Evolutionary conservation across 2,888 invertebrate genomes (phyloP).

Genomic region (Hyles lineata): DNA sequence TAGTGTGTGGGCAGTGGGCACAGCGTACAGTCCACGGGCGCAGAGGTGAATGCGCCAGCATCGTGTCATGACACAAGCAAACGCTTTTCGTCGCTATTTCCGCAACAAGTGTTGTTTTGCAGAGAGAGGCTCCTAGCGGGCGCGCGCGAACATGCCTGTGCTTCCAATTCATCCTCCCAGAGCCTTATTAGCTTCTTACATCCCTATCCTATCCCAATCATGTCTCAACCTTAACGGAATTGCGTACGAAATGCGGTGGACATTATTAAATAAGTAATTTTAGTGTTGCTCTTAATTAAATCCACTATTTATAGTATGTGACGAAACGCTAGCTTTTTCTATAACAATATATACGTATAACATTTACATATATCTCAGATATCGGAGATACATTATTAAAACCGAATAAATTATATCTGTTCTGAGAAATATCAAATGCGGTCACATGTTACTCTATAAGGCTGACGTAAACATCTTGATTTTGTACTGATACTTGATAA

Average conservation of each 20-base stretch:
- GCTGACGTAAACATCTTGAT: neutral
- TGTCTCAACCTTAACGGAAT: neutral
- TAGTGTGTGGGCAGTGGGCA: too few relatives aligned
- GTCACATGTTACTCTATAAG: neutral
- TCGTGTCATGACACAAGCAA: conserved; percentile 55
- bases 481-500: neutral
- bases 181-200: neutral
- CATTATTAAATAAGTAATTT: neutral
- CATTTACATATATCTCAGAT: too few relatives aligned
- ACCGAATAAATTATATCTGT: neutral
- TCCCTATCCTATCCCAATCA: neutral
- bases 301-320: neutral
- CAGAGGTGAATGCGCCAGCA: conserved; percentile 64
- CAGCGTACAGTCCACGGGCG: neutral
- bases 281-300: neutral
- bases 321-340: neutral
- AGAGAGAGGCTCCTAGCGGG: conserved; percentile 77
- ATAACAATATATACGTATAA: too few relatives aligned
- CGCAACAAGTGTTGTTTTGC: conserved; percentile 83
- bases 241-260: neutral
- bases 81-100: conserved; percentile 79
- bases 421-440: neutral
- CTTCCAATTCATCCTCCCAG: neutral
- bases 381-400: neutral
- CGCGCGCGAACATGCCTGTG: conserved; percentile 50